Evolutionary conservation across 1,140 invertebrate species (phyloP), one percentile per base, ranked within the genome.

Genomic region (Cardiocondyla obscurior): DNA sequence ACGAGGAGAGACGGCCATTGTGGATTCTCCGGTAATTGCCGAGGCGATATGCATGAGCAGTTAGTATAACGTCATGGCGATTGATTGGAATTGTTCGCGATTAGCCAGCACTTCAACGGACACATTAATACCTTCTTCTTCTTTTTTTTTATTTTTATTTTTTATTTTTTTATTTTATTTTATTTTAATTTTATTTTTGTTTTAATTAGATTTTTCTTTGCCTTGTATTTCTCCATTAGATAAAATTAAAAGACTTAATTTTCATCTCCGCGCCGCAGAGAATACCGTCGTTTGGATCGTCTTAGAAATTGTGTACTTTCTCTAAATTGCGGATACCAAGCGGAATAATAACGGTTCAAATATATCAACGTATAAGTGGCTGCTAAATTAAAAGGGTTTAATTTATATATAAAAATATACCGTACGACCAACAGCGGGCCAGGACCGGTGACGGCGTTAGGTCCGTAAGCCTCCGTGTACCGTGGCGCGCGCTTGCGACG

Each of bases 31-130:
- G 22, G 44, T 51, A 67, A 77, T 39, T 77, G 57, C 22, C 16
- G 14, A n/a, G 28, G 62, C 46, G 74, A 77, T 51, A 77, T 49
- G 73, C 73, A 49, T 49, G 58, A 49, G n/a, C 51, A 77, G 73
- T 33, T 77, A 77, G 39, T 77, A 67, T 46, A 77, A 25, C 74
- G 44, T 53, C 60, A 65, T 39, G 60, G 19, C 14, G 39, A 53
- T 76, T 76, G 72, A 76, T 76, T 76, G 28, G 14, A 62, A 76
- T 76, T 76, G 44, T 39, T n/a, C 22, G 81, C 74, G 30, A 64
- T 77, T 33, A 82, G 81, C 74, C 74, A 83, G 70, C 67, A 33
- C 44, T 81, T 79, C 51, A 81, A 53, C 73, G 79, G 79, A 85
- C 46, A 30, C n/a, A 22, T 76, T 28, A 58, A 12, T 36, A 39